Percentiles rank a stretch among this genome's conserved stretches.
Evolutionary conservation across 2,797 vertebrate species (phyloP).

Genomic region (Calcarius lapponicus): DNA sequence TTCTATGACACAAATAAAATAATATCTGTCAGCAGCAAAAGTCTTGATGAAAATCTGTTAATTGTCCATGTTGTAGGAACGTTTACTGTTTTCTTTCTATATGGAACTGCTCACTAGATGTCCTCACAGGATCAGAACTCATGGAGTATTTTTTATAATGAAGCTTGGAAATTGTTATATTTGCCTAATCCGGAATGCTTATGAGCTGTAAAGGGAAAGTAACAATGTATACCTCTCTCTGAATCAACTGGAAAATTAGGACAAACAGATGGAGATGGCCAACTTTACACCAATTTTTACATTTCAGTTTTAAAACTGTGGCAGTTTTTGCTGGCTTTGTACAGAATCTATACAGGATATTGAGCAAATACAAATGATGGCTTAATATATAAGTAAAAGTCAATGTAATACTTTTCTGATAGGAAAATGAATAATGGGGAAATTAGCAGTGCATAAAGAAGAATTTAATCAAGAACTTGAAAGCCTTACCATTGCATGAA

Average conservation of each 20-base stretch:
- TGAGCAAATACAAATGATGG: neutral
- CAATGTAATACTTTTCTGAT: neutral
- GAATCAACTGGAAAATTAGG: neutral
- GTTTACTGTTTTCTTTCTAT: neutral
- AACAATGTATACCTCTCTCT: neutral
- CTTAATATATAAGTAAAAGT: neutral
- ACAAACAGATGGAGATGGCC: neutral
- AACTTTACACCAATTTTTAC: neutral
- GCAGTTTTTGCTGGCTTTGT: neutral
- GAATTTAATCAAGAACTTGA: neutral
- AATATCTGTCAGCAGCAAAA: neutral
- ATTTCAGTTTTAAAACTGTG: neutral
- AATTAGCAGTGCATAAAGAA: neutral
- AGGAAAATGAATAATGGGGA: neutral
- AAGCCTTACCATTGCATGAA: neutral
- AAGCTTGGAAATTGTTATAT: neutral
- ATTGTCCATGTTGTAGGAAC: neutral
- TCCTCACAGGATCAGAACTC: constrained; percentile 59
- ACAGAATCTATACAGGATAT: neutral
- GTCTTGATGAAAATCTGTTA: neutral
- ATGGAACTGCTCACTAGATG: constrained; percentile 55
- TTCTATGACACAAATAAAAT: neutral
- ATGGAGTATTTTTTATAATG: neutral
- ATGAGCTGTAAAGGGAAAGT: neutral
- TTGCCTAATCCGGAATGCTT: neutral